Conservation (phyloP, 1,140 invertebrate genomes). For the Calliopsis andreniformis region DNA sequence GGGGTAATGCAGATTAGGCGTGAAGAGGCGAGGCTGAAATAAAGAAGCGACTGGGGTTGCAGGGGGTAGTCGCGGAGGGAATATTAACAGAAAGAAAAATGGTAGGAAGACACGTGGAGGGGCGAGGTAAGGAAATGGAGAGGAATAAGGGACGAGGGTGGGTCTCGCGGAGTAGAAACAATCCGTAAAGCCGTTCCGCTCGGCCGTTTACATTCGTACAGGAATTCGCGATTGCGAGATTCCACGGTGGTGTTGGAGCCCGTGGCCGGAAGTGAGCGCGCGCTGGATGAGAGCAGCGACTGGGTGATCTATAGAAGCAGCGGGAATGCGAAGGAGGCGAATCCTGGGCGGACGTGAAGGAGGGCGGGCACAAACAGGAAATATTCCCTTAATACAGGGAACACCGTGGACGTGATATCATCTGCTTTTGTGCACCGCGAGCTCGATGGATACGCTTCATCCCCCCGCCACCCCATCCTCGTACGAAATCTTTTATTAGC, state of each 20-base stretch:
- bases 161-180: conserved; percentile 63
- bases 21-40: not conserved
- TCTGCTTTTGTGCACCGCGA: not conserved
- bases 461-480: not conserved
- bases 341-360: not conserved
- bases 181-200: conserved; percentile 69
- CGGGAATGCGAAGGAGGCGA: conserved; percentile 17
- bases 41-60: conserved; percentile 18
- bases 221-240: conserved; percentile 78
- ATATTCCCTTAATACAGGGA: conserved; percentile 21
- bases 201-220: conserved; percentile 72
- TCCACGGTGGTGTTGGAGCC: conserved; percentile 48
- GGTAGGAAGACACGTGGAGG: conserved; percentile 7
- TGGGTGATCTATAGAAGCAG: conserved; percentile 27
- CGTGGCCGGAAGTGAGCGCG: conserved; percentile 10
- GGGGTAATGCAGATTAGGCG: conserved; percentile 24
- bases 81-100: conserved; percentile 23
- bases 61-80: not conserved
- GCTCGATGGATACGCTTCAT: conserved; percentile 2
- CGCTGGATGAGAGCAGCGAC: not conserved
- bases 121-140: not conserved
- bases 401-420: conserved; percentile 36
- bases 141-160: not conserved
- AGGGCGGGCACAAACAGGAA: conserved; percentile 8
- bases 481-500: not conserved